These are phyloP conservation scores for Rousettus leschenaultii DNA, from an alignment of 2,113 vertebrate genomes.

Conservation along the genomic window DNA sequence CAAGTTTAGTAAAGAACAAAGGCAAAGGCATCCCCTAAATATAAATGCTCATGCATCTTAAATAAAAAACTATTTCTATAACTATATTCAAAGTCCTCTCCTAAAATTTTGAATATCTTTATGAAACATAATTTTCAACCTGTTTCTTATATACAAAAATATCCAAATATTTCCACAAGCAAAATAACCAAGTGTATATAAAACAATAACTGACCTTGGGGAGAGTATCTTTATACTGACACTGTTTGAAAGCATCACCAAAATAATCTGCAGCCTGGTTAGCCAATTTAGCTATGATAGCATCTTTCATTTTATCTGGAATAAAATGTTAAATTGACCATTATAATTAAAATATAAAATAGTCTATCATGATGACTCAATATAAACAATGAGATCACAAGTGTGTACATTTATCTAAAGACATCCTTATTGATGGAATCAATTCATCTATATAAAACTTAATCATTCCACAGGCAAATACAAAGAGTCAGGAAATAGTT, in stretches of 20 bases:
- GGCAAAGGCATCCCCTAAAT: constrained; percentile 49
- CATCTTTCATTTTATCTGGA: constrained; percentile 98
- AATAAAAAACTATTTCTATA: constrained; percentile 17
- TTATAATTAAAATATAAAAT: constrained; percentile 13
- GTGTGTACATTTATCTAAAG: neutral
- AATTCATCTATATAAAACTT: neutral
- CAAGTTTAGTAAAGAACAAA: constrained; percentile 72
- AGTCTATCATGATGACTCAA: neutral
- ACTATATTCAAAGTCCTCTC: constrained; percentile 31
- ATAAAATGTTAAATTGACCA: neutral
- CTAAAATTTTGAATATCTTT: constrained; percentile 31
- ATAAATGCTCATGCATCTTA: constrained; percentile 32
- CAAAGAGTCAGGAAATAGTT: neutral
- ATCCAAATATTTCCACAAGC: constrained; percentile 7
- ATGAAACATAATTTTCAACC: constrained; percentile 13
- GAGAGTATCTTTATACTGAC: constrained; percentile 97
- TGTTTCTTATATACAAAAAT: neutral
- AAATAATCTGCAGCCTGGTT: constrained; percentile 99
- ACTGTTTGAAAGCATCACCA: constrained; percentile 97
- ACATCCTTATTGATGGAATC: constrained; percentile 2
- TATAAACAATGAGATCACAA: neutral
- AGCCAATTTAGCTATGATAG: constrained; percentile 95
- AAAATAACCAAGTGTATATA: neutral
- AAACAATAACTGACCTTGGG: constrained; percentile 91
- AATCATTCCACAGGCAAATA: neutral